These are phyloP conservation scores for Borostomias antarcticus DNA, from an alignment of 2,797 vertebrate genomes.

Conservation along the genomic window DNA sequence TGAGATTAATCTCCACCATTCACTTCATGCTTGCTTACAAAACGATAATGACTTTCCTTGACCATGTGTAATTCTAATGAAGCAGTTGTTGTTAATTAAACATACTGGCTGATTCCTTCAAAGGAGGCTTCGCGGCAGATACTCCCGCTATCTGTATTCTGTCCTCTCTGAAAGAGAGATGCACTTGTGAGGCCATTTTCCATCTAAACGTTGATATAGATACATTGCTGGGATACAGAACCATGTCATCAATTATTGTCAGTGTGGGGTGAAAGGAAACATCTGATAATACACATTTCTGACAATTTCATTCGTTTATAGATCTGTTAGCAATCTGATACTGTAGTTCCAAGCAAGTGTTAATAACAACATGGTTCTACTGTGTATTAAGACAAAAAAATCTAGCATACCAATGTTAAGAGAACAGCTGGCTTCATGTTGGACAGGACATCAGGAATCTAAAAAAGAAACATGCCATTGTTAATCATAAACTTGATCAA, in stretches of 20 bases:
- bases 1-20: neutral
- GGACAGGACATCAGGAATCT: slow-evolving; percentile 82
- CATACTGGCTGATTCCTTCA: slow-evolving; percentile 84
- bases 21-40: neutral
- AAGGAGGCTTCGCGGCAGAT: slow-evolving; percentile 82
- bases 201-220: slow-evolving; percentile 8
- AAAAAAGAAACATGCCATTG: slow-evolving; percentile 38
- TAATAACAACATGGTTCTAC: too few species aligned
- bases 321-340: too few species aligned
- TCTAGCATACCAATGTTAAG: slow-evolving; percentile 86
- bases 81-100: slow-evolving; percentile 35
- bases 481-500: too few species aligned
- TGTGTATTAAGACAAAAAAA: neutral
- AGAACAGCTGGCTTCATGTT: slow-evolving; percentile 80
- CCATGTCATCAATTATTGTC: neutral
- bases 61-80: neutral
- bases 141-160: slow-evolving; percentile 83
- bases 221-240: neutral
- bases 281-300: neutral
- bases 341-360: too few species aligned
- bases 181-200: neutral
- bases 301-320: too few species aligned
- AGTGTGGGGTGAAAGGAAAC: neutral
- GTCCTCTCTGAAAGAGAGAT: slow-evolving; percentile 65
- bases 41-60: neutral